phyloP scores from a whole-genome alignment of 2,113 vertebrate species.

The Equus przewalskii region DNA sequence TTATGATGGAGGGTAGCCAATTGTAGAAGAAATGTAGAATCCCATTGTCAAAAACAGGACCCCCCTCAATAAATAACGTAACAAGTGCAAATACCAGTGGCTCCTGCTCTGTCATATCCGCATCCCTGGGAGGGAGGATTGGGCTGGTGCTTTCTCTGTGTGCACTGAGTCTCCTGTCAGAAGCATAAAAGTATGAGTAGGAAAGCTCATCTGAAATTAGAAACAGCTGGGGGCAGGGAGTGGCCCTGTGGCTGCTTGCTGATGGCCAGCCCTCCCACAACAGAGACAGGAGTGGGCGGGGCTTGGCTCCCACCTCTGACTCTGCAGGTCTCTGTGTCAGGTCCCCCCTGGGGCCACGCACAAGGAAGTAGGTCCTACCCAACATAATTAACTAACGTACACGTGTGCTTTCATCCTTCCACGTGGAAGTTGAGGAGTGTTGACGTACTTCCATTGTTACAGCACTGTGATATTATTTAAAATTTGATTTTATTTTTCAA shows the following conservation, averaged over 20 bases:
- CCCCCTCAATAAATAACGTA: neutral
- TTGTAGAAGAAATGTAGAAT: neutral
- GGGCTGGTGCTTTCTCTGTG: neutral
- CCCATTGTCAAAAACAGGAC: neutral
- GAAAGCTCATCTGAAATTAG: neutral
- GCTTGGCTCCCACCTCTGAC: neutral
- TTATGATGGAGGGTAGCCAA: neutral
- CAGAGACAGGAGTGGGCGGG: neutral
- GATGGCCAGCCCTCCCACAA: neutral
- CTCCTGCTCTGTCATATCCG: neutral
- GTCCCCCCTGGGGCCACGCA: neutral
- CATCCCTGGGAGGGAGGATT: neutral
- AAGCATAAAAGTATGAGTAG: neutral
- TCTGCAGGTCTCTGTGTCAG: neutral
- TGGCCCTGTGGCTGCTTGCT: neutral
- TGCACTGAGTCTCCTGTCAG: neutral
- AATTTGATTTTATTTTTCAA: conserved; percentile 41
- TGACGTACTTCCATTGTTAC: neutral
- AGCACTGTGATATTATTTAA: neutral
- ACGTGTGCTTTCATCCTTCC: neutral
- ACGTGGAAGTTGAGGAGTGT: neutral
- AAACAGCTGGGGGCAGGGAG: neutral
- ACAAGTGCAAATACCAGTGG: neutral
- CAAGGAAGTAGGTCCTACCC: neutral
- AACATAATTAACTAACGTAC: neutral